phyloP scores from a whole-genome alignment of 1,140 invertebrate genomes.

The Anoplophora glabripennis region DNA sequence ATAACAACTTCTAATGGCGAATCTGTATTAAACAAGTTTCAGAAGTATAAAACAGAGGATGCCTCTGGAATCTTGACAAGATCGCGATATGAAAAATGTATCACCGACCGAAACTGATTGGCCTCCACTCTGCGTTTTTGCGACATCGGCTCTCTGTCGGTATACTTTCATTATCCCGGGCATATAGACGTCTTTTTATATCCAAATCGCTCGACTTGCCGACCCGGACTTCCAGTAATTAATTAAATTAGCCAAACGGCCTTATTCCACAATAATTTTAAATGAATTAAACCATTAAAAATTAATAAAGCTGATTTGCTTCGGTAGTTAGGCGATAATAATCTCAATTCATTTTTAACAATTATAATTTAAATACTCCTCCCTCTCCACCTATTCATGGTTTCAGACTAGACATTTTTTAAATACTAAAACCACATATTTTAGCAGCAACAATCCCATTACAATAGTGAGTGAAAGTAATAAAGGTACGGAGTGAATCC shows the following conservation, averaged over 20 bases:
- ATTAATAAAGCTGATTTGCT: no score
- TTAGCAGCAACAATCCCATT: no score
- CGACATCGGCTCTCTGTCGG: constrained; percentile 7
- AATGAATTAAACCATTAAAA: no score
- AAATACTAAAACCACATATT: no score
- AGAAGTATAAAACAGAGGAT: constrained; percentile 19
- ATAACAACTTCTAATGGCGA: constrained; percentile 22
- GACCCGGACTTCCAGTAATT: constrained; percentile 26
- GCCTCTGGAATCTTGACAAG: constrained; percentile 31
- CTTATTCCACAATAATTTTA: constrained; percentile 9
- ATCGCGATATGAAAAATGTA: constrained; percentile 33
- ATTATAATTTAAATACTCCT: no score
- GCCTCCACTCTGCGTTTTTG: constrained; percentile 23
- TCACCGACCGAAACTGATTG: constrained; percentile 31
- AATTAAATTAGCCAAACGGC: constrained; percentile 27
- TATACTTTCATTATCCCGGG: constrained; percentile 30
- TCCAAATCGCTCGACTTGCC: constrained; percentile 24
- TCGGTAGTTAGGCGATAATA: no score
- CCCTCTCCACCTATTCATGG: no score
- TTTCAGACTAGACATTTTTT: no score
- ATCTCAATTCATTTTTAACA: no score
- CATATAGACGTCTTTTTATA: constrained; percentile 30
- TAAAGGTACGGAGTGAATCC: no score
- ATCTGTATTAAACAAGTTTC: constrained; percentile 16
- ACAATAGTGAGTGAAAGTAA: no score